Evolutionary conservation across 2,797 vertebrate genomes (phyloP), one percentile per base, ranked within the genome.

Genomic region (Lagocephalus sceleratus): DNA sequence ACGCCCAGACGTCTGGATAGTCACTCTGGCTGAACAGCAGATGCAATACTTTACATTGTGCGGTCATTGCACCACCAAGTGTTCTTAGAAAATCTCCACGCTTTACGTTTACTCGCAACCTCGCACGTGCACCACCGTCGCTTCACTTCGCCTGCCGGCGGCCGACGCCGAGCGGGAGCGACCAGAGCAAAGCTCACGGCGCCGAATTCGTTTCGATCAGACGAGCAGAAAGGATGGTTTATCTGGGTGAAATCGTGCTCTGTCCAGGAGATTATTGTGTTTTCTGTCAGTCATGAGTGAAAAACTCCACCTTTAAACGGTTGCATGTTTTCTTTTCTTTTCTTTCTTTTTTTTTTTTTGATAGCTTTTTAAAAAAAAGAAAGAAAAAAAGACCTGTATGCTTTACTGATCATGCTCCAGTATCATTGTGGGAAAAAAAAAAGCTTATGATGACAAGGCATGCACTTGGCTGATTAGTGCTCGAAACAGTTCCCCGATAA

Each of bases 41-140:
- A 90, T 87, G 85, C 86, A 90, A 89, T 87, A 88, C 85, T 90
- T 85, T 77, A 76, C 82, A 84, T 85, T 75, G 81, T 85, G 80
- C 82, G 71, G 77, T 85, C 84, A 79, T 84, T 81, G 82, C 79
- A 86, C 86, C 84, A 84, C 86, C 75, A 89, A 90, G 88, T 90
- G 88, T 88, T 89, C 87, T 88, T 90, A 89, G 85, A 83, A 83
- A 45, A 84, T 79, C 53, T 69, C 68, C 78, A 81, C 67, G 84
- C 77, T 78, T 85, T 75, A 69, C 70, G 53, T 86, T 54, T 73
- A 47, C 61, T 62, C 79, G 82, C 82, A 83, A 70, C 48, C 62
- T 66, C 80, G 83, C 83, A 84, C 79, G 75, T 46, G 57, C 78
- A 80, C 78, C 52, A 46, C 42, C 29, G 58, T 78, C 55, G 54